Conservation (phyloP, 2,797 vertebrate genomes). For the Holocentrus rufus region DNA sequence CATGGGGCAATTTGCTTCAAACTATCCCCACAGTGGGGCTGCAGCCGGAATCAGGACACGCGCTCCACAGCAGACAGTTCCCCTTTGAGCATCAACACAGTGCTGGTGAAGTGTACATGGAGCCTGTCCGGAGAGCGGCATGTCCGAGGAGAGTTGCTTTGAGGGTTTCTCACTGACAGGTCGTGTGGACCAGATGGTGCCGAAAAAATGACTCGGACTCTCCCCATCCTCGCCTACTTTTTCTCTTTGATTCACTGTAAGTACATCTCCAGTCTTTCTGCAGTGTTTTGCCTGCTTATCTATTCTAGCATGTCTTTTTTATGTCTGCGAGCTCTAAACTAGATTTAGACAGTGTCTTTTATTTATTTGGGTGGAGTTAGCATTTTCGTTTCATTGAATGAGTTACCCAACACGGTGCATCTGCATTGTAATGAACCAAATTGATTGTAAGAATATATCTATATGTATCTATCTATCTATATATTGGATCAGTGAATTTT, state of each 20-base stretch:
- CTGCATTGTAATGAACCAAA: no score
- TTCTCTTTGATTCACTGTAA: constrained; percentile 77
- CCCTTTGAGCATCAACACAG: background rate
- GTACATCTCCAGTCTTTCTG: constrained; percentile 49
- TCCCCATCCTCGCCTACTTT: constrained; percentile 73
- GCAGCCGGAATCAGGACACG: background rate
- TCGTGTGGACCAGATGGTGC: constrained; percentile 64
- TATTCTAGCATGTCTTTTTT: background rate
- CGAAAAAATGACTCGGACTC: constrained; percentile 75
- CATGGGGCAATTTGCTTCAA: constrained; percentile 3
- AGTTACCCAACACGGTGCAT: no score
- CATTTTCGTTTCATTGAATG: no score
- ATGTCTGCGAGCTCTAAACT: background rate
- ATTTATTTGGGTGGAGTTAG: background rate
- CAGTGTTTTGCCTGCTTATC: background rate
- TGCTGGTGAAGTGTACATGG: constrained; percentile 23
- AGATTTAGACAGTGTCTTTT: background rate
- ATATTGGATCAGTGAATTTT: no score
- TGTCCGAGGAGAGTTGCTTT: constrained; percentile 61
- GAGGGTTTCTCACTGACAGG: constrained; percentile 47
- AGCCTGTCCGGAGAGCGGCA: constrained; percentile 31
- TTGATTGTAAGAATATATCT: no score
- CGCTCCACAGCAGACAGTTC: background rate
- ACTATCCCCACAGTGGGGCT: background rate
- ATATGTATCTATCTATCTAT: no score